Evolutionary conservation across 2,888 invertebrate species (phyloP), one percentile per base, ranked within the genome.

Genomic region (Rhorus exstirpatorius): DNA sequence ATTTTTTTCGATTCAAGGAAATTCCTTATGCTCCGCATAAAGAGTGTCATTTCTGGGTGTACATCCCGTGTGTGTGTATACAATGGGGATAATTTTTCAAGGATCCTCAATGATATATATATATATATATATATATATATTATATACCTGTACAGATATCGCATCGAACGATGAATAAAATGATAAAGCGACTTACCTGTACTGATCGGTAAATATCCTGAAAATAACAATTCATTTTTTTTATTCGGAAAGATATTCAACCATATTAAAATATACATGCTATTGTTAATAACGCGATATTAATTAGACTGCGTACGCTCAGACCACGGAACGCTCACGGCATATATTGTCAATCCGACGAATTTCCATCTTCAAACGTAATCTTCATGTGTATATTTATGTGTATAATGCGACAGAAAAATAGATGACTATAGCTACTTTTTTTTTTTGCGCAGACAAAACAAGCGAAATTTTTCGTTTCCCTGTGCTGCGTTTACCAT

Each of bases 161-260:
- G 85, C 77, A 79, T 60, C 46, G 68, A 65, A 71, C 31, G 63
- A 68, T 63, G 76, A 83, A 84, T 86, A 84, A 90, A 81, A 78
- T 88, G 85, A 87, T 88, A 83, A 86, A 87, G 85, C 86, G 82
- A 90, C 92, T 92, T 91, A 92, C 92, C 91, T 91, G 91, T 90
- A 91, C 86, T 91, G 91, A 89, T 92, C 92, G 89, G 91, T 90
- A 90, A 91, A 92, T 88, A 92, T 91, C 91, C 92, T 92, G 91
- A 91, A 92, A 92, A 91, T 89, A 89, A 92, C 86, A 91, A 89
- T 89, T 86, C 78, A 81, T 86, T 51, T 90, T 91, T 90, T 90
- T 91, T 90, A 91, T 90, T 91, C 87, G 84, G 88, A 81, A 88
- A 87, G 87, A 76, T 87, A 86, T 74, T 86, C 80, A 88, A 87